Conservation (phyloP, 2,113 vertebrate genomes). For the Geococcyx californianus region DNA sequence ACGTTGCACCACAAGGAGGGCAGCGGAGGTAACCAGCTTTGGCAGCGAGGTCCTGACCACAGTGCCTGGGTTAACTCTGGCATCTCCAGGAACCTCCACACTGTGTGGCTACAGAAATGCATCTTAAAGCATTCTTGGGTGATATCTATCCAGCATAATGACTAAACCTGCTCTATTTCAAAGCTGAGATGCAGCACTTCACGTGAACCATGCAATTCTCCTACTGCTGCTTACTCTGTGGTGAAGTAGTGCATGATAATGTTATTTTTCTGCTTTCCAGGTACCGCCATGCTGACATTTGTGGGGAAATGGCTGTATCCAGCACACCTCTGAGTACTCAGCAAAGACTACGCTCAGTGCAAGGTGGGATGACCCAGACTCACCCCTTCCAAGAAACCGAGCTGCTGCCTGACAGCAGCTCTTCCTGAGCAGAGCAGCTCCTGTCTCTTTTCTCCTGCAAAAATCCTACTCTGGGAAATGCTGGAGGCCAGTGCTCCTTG, state of each 20-base stretch:
- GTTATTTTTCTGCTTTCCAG: background rate
- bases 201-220: background rate
- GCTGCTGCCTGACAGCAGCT: background rate
- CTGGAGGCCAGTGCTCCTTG: background rate
- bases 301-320: background rate
- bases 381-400: background rate
- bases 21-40: background rate
- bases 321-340: background rate
- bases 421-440: background rate
- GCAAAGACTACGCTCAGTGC: background rate
- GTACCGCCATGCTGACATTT: rapidly evolving
- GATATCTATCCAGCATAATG: background rate
- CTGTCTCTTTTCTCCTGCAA: background rate
- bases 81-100: background rate
- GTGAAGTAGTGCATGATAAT: rapidly evolving
- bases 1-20: background rate
- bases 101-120: background rate
- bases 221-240: background rate
- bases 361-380: background rate
- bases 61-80: background rate
- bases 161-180: background rate
- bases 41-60: background rate
- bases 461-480: background rate
- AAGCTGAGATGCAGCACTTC: background rate
- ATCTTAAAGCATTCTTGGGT: background rate